Evolutionary conservation across 2,113 vertebrate species (phyloP).

Genomic region (Notarius lentiginosus): DNA sequence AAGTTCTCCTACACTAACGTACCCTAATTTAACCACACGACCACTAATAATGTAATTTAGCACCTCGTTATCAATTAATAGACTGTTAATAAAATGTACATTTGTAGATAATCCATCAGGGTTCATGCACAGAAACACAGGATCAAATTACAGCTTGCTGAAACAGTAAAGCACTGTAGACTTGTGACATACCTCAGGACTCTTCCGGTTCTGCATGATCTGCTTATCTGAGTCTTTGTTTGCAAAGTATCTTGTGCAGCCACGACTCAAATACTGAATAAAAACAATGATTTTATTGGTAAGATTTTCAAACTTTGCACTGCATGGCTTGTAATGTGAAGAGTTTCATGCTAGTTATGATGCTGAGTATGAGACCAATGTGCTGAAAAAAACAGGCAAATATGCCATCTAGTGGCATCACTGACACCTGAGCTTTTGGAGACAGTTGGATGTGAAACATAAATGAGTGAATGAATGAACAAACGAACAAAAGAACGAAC

Average conservation of each 20-base stretch:
- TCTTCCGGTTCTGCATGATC: slow-evolving; percentile 95
- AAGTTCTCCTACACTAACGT: not conserved
- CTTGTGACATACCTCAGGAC: slow-evolving; percentile 82
- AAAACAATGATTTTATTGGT: slow-evolving; percentile 47
- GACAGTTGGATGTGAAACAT: not conserved
- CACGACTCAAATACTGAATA: slow-evolving; percentile 91
- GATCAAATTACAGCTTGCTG: not conserved
- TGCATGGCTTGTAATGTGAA: not conserved
- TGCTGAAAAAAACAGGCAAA: slow-evolving; percentile 27
- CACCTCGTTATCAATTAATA: not conserved
- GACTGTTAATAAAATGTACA: slow-evolving; percentile 2
- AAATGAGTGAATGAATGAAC: no score
- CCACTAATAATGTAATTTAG: not conserved
- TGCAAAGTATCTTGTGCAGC: slow-evolving; percentile 94
- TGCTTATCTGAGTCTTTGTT: slow-evolving; percentile 92
- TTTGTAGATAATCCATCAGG: not conserved
- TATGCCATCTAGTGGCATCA: slow-evolving; percentile 62
- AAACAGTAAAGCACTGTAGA: not conserved
- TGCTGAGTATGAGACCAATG: not conserved
- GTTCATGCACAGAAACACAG: not conserved
- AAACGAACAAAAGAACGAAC: no score
- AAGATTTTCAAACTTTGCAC: slow-evolving; percentile 19
- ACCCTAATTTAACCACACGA: not conserved
- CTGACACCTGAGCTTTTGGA: not conserved
- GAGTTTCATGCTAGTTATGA: not conserved